Base-by-base conservation (phyloP, 2,113 vertebrate species). In the Solea senegalensis region DNA sequence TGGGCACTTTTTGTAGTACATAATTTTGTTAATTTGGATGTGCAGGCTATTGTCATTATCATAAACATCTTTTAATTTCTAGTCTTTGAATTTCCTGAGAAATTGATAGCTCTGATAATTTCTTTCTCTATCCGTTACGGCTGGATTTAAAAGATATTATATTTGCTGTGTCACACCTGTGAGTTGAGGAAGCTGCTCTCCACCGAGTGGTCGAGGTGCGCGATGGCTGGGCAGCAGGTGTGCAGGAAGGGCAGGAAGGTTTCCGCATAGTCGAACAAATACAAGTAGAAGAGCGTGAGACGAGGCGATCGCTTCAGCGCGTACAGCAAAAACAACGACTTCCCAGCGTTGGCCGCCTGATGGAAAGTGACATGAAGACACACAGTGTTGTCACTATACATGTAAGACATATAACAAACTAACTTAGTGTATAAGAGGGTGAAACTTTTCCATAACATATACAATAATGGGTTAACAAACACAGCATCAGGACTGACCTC, bases 201-300 rank as follows among this genome's bases (percentile, higher is more conserved):
- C 76, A 91, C 75, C 0, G 90, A 50, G 3, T 82, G 76, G 8
- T 90, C 72, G 10, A 92, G 82, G 48, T 93, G 91, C 1, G 74
- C 8, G 63, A 86, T 7, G 10, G 76, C 70, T 3, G 95, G 95
- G 68, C 96, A 97, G 85, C 96, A 94, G 58, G 95, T 97, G 73
- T 97, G 95, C 71, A 98, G 93, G 90, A 99, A 97, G 74, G 97
- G 97, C 69, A 98, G 89, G 84, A 99, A 98, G 78, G 92, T 95
- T 80, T 97, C 95, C 0, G 93, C 48, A 1, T 99, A 98, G 87
- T 99, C 97, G 55, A 98, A 98, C 55, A 98, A 89, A 88, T 96
- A 99, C 0, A 99, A 83, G 81, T 97, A 98, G 50, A 99, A 92
- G 83, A 99, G 90, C 6, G 95, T 95, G 45, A 99, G 95, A 13